Conservation (phyloP, 2,113 vertebrate genomes). For the Gadus chalcogrammus region DNA sequence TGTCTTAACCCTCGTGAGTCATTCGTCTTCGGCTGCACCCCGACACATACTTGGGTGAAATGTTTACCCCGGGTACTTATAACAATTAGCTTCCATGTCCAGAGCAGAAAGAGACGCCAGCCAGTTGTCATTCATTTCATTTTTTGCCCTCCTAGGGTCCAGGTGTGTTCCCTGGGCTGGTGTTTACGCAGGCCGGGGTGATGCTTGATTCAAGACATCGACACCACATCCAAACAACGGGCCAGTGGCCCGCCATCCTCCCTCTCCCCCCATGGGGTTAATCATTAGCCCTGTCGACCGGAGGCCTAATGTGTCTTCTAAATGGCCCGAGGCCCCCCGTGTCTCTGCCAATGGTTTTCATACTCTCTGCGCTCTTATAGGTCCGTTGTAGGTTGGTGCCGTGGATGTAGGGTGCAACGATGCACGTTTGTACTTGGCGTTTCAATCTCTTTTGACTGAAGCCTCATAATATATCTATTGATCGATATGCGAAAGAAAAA, state of each 20-base stretch:
- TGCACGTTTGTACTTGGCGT: too few species aligned
- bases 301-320: slow-evolving; percentile 39
- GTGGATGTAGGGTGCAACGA: too few species aligned
- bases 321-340: slow-evolving; percentile 9
- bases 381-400: too few species aligned
- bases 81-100: slow-evolving; percentile 62
- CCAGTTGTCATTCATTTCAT: slow-evolving; percentile 47
- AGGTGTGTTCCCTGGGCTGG: slow-evolving; percentile 62
- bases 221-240: slow-evolving; percentile 71
- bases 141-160: slow-evolving; percentile 47
- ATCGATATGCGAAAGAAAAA: too few species aligned
- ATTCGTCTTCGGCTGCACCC: slow-evolving; percentile 44
- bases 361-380: not conserved
- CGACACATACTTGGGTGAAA: slow-evolving; percentile 62
- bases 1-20: slow-evolving; percentile 29
- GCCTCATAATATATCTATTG: too few species aligned
- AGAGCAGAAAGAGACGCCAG: slow-evolving; percentile 38
- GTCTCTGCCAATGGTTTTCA: not conserved
- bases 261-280: slow-evolving; percentile 54
- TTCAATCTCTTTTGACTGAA: too few species aligned
- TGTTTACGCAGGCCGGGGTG: slow-evolving; percentile 69
- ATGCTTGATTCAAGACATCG: slow-evolving; percentile 73
- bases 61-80: slow-evolving; percentile 64
- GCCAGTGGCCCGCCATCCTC: slow-evolving; percentile 37
- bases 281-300: slow-evolving; percentile 55